These are phyloP conservation scores for Poeciliopsis retropinna DNA, from an alignment of 2,113 vertebrate species.

Conservation along the genomic window DNA sequence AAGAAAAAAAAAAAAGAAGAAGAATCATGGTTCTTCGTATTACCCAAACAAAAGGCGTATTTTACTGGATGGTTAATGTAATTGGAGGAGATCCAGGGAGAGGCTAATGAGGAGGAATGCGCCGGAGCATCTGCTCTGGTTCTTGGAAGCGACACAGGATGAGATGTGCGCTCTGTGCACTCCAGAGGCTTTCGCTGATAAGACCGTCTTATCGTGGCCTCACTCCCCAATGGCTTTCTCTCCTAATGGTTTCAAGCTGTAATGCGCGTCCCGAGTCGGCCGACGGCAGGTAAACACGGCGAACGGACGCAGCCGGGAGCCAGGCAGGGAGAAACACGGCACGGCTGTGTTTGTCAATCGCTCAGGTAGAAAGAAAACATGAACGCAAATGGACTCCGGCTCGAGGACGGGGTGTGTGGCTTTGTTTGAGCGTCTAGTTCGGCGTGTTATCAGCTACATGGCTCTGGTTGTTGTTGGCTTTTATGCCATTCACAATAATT, in stretches of 20 bases:
- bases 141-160: constrained; percentile 61
- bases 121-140: constrained; percentile 48
- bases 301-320: constrained; percentile 13
- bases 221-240: constrained; percentile 27
- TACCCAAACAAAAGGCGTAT: constrained; percentile 13
- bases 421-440: constrained; percentile 20
- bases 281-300: constrained; percentile 48
- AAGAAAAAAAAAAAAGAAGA: too few relatives aligned
- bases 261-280: constrained; percentile 51
- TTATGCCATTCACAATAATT: constrained; percentile 31
- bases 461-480: constrained; percentile 37
- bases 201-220: constrained; percentile 52
- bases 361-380: constrained; percentile 49
- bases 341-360: constrained; percentile 55
- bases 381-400: constrained; percentile 41
- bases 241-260: constrained; percentile 57
- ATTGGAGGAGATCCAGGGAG: not conserved
- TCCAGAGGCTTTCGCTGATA: constrained; percentile 52
- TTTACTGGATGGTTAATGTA: constrained; percentile 22
- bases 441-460: constrained; percentile 10
- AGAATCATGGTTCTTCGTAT: constrained; percentile 1
- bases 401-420: not conserved
- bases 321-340: constrained; percentile 14
- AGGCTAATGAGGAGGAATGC: constrained; percentile 18
- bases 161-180: constrained; percentile 38